These are phyloP conservation scores for Trissolcus japonicus DNA, from an alignment of 2,888 invertebrate genomes.

Conservation along the genomic window DNA sequence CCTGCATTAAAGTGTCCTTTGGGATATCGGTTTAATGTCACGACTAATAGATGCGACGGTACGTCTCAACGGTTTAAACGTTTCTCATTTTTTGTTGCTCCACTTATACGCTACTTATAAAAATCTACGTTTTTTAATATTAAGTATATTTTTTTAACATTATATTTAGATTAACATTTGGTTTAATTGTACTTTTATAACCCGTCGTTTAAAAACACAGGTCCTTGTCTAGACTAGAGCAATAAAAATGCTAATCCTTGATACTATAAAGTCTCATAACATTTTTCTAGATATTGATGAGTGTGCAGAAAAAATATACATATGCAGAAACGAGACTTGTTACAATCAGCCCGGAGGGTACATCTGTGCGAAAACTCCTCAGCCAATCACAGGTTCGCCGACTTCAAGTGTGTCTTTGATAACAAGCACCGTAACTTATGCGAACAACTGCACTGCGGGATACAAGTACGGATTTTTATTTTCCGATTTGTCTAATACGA, in stretches of 20 bases:
- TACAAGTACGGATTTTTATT: slow-evolving; percentile 24
- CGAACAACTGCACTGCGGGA: slow-evolving; percentile 39
- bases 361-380: slow-evolving; percentile 77
- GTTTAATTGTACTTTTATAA: too few species aligned
- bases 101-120: not conserved
- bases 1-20: slow-evolving; percentile 65
- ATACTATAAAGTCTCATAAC: not conserved
- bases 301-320: slow-evolving; percentile 81
- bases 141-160: not conserved
- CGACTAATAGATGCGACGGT: slow-evolving; percentile 72
- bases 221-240: too few species aligned
- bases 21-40: slow-evolving; percentile 70
- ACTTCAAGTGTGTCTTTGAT: slow-evolving; percentile 5
- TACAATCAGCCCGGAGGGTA: slow-evolving; percentile 83
- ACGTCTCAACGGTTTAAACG: slow-evolving; percentile 31
- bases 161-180: not conserved
- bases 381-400: slow-evolving; percentile 58
- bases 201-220: too few species aligned
- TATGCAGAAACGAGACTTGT: slow-evolving; percentile 81
- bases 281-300: slow-evolving; percentile 84
- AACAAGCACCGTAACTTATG: slow-evolving; percentile 28
- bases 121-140: not conserved
- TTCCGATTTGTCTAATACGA: not conserved
- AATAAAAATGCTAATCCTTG: too few species aligned
- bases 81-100: not conserved